A percentile compares a stretch with the other conserved stretches of the same genome.
Evolutionary conservation across 1,140 invertebrate genomes (phyloP).

Genomic region (Ceratosolen solmsi): DNA sequence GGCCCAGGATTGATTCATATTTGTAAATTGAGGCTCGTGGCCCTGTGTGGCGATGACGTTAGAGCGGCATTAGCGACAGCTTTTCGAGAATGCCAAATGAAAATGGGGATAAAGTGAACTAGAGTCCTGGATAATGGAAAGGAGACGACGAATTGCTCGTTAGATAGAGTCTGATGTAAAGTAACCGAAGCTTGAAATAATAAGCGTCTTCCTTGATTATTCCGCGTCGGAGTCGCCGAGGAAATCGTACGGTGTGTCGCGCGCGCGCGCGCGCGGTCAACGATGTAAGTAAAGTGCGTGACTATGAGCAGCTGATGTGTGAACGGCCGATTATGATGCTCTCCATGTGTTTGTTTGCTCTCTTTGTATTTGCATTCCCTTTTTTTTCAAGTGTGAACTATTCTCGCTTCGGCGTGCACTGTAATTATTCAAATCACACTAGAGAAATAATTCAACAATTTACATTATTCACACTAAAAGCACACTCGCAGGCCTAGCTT

Average conservation of each 20-base stretch:
- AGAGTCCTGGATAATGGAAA: too few relatives aligned
- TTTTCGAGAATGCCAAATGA: too few relatives aligned
- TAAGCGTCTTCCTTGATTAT: conserved; percentile 62
- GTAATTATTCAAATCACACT: conserved; percentile 46
- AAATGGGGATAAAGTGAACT: too few relatives aligned
- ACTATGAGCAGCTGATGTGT: conserved; percentile 60
- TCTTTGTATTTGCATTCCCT: conserved; percentile 26
- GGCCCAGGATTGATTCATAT: too few relatives aligned
- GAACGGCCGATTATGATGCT: conserved; percentile 52
- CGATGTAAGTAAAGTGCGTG: conserved; percentile 51
- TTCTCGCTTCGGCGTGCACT: conserved; percentile 16
- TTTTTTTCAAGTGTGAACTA: conserved; percentile 37
- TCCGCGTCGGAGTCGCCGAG: conserved; percentile 59
- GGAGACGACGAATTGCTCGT: too few relatives aligned
- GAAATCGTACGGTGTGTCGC: conserved; percentile 40
- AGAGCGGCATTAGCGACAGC: too few relatives aligned
- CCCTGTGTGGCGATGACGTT: too few relatives aligned
- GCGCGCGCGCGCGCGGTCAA: not conserved
- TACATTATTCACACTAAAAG: conserved; percentile 50
- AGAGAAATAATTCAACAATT: conserved; percentile 38
- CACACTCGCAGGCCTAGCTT: not conserved
- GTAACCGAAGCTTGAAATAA: conserved; percentile 66
- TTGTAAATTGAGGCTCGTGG: too few relatives aligned
- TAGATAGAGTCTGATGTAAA: not conserved
- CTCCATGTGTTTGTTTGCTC: not conserved